phyloP scores from a whole-genome alignment of 2,888 invertebrate genomes.

The Chrysomela aeneicollis region DNA sequence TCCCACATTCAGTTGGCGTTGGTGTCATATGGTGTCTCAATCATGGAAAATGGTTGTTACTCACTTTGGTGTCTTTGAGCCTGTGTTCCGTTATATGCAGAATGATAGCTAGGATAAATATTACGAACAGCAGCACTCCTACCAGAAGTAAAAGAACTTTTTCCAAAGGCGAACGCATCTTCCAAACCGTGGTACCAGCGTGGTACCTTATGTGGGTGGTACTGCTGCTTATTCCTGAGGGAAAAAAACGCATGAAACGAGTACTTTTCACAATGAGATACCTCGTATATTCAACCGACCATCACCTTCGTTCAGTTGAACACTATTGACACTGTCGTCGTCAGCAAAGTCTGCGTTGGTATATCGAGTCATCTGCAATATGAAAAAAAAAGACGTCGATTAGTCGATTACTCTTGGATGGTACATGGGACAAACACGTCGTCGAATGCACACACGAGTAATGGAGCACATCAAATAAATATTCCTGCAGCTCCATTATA shows the following conservation, averaged over 20 bases:
- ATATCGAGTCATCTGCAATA: conserved; percentile 84
- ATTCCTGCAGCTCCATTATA: no score
- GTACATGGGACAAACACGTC: not conserved
- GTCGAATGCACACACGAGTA: not conserved
- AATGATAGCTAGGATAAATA: conserved; percentile 69
- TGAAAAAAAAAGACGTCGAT: not conserved
- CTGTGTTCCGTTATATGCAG: conserved; percentile 64
- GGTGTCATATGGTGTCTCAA: no score
- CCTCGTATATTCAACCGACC: not conserved
- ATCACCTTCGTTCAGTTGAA: conserved; percentile 77
- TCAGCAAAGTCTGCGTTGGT: conserved; percentile 88
- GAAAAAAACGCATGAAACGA: not conserved
- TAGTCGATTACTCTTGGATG: no score
- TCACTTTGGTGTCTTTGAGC: conserved; percentile 60
- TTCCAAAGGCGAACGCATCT: conserved; percentile 75
- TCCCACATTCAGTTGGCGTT: no score
- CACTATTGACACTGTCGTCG: conserved; percentile 86
- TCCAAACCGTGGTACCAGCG: conserved; percentile 80
- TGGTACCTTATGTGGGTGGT: conserved; percentile 86
- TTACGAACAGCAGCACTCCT: conserved; percentile 66
- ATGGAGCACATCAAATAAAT: no score
- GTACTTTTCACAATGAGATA: not conserved
- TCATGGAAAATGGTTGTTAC: no score
- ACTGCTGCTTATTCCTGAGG: conserved; percentile 71
- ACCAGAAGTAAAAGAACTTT: conserved; percentile 71